phyloP scores from a whole-genome alignment of 2,113 vertebrate genomes.

The Platichthys stellatus region DNA sequence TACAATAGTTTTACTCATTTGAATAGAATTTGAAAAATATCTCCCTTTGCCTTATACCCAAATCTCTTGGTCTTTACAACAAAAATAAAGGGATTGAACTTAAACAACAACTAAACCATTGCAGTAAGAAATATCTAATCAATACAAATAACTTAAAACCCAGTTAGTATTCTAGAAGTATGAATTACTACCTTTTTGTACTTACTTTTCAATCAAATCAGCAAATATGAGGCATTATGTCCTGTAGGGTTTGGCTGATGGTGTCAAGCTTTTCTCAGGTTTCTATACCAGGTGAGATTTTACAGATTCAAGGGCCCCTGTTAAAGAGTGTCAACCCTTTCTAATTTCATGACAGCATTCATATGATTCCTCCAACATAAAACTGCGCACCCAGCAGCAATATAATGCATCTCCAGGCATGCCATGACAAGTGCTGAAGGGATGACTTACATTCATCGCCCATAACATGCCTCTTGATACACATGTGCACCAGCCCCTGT shows the following conservation, averaged over 20 bases:
- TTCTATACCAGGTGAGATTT: slow-evolving; percentile 38
- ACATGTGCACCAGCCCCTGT: slow-evolving; percentile 3
- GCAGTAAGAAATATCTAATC: too few relatives aligned
- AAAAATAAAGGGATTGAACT: too few relatives aligned
- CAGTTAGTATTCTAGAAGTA: too few relatives aligned
- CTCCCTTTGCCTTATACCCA: too few relatives aligned
- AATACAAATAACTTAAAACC: too few relatives aligned
- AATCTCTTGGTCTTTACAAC: too few relatives aligned
- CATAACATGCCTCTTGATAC: slow-evolving; percentile 23
- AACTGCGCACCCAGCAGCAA: slow-evolving; percentile 50
- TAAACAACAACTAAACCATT: too few relatives aligned
- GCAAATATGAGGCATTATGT: neutral
- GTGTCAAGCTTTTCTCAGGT: neutral
- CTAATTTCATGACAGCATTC: slow-evolving; percentile 63
- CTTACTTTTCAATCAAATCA: neutral
- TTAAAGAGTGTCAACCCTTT: slow-evolving; percentile 50
- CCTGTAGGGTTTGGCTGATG: too few relatives aligned
- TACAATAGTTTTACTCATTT: too few relatives aligned
- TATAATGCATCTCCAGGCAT: slow-evolving; percentile 62
- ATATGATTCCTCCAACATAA: slow-evolving; percentile 51
- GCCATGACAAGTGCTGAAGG: slow-evolving; percentile 53
- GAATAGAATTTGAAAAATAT: too few relatives aligned
- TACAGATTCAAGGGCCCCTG: slow-evolving; percentile 24
- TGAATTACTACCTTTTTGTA: neutral
- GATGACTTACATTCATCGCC: slow-evolving; percentile 62